Conservation (phyloP, 1,140 invertebrate species). For the honey bee (Apis mellifera) region Amel_HAv3.1 CM009940.2:6607501-6608000, state of each 20-base stretch:
- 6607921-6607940: neutral
- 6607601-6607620: slow-evolving; percentile 33
- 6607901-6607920: neutral
- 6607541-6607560: slow-evolving; percentile 59
- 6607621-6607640: slow-evolving; percentile 11
- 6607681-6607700: neutral
- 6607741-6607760: too few species aligned
- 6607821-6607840: too few species aligned
- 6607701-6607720: neutral
- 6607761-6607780: too few species aligned
- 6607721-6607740: too few species aligned
- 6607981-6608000: neutral
- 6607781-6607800: too few species aligned
- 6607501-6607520: slow-evolving; percentile 23
- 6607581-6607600: slow-evolving; percentile 26
- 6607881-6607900: too few species aligned
- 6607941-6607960: too few species aligned
- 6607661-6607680: neutral
- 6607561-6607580: slow-evolving; percentile 42
- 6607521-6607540: slow-evolving; percentile 61
- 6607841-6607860: too few species aligned
- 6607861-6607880: too few species aligned
- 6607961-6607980: neutral
- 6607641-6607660: too few species aligned
- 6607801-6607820: too few species aligned